phyloP scores from a whole-genome alignment of 2,797 vertebrate species.

The Melanotaenia maccullochi region DNA sequence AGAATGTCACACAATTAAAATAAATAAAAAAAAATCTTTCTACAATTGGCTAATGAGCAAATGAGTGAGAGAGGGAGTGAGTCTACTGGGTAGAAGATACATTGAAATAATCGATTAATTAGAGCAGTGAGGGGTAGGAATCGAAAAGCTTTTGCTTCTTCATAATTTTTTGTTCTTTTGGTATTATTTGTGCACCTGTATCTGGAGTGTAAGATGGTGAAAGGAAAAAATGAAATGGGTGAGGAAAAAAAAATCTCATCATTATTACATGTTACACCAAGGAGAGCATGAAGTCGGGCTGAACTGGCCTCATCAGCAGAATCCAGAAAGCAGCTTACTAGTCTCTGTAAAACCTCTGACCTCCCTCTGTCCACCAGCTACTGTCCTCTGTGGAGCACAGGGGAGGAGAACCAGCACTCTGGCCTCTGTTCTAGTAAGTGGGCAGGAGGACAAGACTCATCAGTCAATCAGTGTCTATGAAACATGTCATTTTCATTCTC shows the following conservation, averaged over 20 bases:
- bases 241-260: constrained; percentile 28
- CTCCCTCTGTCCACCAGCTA: constrained; percentile 54
- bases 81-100: no score
- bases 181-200: no score
- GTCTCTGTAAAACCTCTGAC: constrained; percentile 74
- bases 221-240: constrained; percentile 2
- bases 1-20: no score
- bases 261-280: constrained; percentile 70
- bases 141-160: no score
- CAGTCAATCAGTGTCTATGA: constrained; percentile 60
- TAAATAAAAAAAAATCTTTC: no score
- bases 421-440: constrained; percentile 41
- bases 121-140: no score
- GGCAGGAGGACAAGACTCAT: constrained; percentile 61
- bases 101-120: no score
- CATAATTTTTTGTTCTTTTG: no score
- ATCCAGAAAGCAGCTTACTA: constrained; percentile 63
- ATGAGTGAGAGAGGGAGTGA: no score
- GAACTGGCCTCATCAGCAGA: constrained; percentile 74
- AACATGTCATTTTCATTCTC: constrained; percentile 35
- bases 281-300: constrained; percentile 53
- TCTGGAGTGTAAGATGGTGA: not conserved
- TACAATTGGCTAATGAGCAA: no score
- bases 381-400: constrained; percentile 3
- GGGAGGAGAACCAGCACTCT: not conserved